These are phyloP conservation scores for Lacerta viridis DNA, from an alignment of 2,797 vertebrate species.

Conservation along the genomic window DNA sequence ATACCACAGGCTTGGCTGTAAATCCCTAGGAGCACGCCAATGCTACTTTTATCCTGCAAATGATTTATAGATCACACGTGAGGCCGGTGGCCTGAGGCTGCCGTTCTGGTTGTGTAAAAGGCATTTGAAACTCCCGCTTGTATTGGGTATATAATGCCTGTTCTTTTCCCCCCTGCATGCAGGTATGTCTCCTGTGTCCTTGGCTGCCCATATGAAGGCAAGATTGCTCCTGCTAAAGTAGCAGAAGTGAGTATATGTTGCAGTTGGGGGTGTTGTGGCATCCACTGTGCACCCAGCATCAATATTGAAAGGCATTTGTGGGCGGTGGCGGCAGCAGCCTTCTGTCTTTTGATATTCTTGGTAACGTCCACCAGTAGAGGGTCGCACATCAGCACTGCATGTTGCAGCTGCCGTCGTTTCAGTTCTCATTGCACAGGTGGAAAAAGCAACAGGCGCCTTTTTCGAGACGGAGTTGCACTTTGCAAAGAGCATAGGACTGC, in stretches of 20 bases:
- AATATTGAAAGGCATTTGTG: not conserved
- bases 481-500: no score
- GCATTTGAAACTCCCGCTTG: not conserved
- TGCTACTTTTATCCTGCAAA: not conserved
- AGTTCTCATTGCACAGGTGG: not conserved
- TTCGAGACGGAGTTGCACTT: not conserved
- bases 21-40: not conserved
- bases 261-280: not conserved
- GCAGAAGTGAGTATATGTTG: slow-evolving; percentile 86
- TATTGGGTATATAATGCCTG: not conserved
- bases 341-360: not conserved
- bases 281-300: no score
- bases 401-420: not conserved
- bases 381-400: not conserved
- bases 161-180: slow-evolving; percentile 34
- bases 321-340: not conserved
- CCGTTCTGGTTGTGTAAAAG: not conserved
- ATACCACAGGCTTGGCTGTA: not conserved
- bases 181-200: slow-evolving; percentile 97
- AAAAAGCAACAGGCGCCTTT: not conserved
- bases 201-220: slow-evolving; percentile 97
- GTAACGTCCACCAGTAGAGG: not conserved
- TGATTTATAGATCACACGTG: not conserved
- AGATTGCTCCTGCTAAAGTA: slow-evolving; percentile 91
- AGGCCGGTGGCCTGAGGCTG: not conserved